Base-by-base conservation (phyloP, 2,113 vertebrate genomes). In the Sylvietta virens region DNA sequence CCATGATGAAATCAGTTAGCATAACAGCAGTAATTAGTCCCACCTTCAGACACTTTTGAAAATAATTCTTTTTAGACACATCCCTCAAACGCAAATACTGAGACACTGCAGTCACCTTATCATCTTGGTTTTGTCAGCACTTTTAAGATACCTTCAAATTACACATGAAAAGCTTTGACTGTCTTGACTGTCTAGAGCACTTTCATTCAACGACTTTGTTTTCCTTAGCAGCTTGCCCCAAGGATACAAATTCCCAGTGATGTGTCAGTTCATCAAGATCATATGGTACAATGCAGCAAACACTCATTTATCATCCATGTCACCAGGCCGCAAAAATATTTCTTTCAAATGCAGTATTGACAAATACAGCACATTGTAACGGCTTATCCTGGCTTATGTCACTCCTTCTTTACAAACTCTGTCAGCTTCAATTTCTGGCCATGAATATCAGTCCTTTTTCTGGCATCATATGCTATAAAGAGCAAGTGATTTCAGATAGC, bases 371-470 rank as follows among this genome's bases (percentile, higher is more conserved):
- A 77, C 58, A 91, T 91, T 77, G 40, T 19, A 95, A 47, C 0
- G 0, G 37, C 47, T 91, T 95, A 85, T 50, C 66, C 84, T 39
- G 30, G 70, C 66, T 90, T 73, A 42, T 57, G 40, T 54, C 81
- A 72, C 58, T 62, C 54, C 39, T 67, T 67, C 77, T 92, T 85
- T 54, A 86, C 30, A 77, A 93, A 91, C 22, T 67, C 64, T 54
- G 66, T 85, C 91, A 95, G 31, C 90, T 94, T 91, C 62, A 77
- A 66, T 94, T 95, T 82, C 70, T 95, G 62, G 74, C n/a, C 90
- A 60, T 37, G 84, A 91, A 19, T 88, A 94, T 62, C 62, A 95
- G 71, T 33, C n/a, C 42, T 69, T 90, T 40, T 62, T 86, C 88
- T 78, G 88, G 66, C 37, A 86, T 84, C 65, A 72, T 26, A 27